These are phyloP conservation scores for Diplosoma virens DNA, from an alignment of 23 tunicate genomes.

Conservation along the genomic window DNA sequence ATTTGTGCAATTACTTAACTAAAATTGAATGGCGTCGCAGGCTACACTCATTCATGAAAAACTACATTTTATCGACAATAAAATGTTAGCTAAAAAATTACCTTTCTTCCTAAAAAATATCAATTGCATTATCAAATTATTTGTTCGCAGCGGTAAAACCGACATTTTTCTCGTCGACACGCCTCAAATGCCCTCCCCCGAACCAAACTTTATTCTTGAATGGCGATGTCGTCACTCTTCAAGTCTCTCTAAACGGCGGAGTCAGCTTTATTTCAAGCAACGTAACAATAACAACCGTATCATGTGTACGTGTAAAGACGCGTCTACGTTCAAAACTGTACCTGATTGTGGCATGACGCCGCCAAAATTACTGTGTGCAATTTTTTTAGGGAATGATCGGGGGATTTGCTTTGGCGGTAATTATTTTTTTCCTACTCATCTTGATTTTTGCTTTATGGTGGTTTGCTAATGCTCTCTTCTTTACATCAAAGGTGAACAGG, in stretches of 20 bases:
- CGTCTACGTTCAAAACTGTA: no score
- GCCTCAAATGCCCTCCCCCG: conserved; percentile 47
- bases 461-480: conserved; percentile 72
- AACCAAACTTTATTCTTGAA: conserved; percentile 3
- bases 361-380: neutral
- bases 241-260: conserved; percentile 72
- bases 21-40: no score
- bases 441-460: conserved; percentile 44
- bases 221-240: conserved; percentile 36
- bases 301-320: conserved; percentile 59
- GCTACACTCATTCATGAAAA: no score
- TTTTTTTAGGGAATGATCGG: neutral
- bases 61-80: no score
- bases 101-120: no score
- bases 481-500: no score
- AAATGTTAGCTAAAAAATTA: no score
- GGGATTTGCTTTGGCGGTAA: conserved; percentile 14
- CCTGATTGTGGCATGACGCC: no score
- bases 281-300: conserved; percentile 46
- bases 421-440: conserved; percentile 24
- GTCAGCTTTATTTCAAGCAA: conserved; percentile 79
- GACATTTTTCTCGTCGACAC: conserved; percentile 16
- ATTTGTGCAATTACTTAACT: no score
- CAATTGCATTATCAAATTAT: no score
- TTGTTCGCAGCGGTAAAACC: conserved; percentile 55